A percentile compares a stretch with the other conserved stretches of the same genome.
These are phyloP conservation scores for Australoheros scitulus DNA, from an alignment of 2,113 vertebrate genomes.

Conservation along the genomic window DNA sequence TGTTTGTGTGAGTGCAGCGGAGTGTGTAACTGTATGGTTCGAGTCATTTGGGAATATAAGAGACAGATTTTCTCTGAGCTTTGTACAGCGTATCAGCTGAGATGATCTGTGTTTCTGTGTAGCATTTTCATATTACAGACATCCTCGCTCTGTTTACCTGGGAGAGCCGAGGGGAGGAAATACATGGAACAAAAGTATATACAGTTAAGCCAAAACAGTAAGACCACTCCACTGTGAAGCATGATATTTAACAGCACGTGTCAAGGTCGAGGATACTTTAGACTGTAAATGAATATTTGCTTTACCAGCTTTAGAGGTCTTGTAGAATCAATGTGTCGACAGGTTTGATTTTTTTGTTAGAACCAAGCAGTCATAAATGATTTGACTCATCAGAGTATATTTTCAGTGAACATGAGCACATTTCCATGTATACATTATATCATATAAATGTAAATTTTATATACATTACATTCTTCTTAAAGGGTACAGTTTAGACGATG, in stretches of 20 bases:
- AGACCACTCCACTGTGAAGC: not conserved
- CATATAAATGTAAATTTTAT: too few relatives aligned
- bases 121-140: not conserved
- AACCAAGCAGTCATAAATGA: not conserved
- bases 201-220: not conserved
- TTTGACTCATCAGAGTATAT: not conserved
- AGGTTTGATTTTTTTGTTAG: too few relatives aligned
- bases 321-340: too few relatives aligned
- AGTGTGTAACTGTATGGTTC: not conserved
- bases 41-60: not conserved
- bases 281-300: not conserved
- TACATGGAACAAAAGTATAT: too few relatives aligned
- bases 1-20: not conserved
- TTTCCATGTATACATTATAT: too few relatives aligned
- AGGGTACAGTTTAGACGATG: not conserved
- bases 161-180: not conserved
- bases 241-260: not conserved
- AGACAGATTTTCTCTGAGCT: not conserved
- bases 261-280: not conserved
- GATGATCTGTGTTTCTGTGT: not conserved
- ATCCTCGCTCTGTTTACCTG: not conserved
- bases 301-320: not conserved
- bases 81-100: not conserved
- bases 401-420: not conserved
- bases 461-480: not conserved